Base-by-base conservation (phyloP, 2,113 vertebrate genomes). In the Carassius auratus region DNA sequence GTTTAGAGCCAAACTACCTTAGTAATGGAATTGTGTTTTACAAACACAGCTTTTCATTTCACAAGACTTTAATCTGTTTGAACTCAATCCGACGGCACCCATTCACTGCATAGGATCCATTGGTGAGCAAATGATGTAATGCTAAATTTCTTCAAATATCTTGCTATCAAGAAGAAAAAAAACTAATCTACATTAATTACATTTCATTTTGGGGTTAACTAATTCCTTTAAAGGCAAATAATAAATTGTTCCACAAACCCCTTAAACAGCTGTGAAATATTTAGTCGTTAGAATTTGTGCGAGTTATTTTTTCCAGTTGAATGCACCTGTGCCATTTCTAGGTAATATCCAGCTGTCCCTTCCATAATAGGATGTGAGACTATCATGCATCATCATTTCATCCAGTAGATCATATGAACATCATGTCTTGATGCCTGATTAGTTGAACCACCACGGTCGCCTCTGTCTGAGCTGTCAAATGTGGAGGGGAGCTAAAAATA, bases 401-500 rank as follows among this genome's bases (percentile, higher is more conserved):
- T 81, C 14, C 61, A 48, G 17, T 82, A 21, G 64, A 3, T 55
- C 26, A 23, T 36, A 57, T 9, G 17, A 33, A n/a, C 81, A 78
- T 76, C 50, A 69, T 50, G 13, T 9, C 21, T 81, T 55, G 66
- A 61, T 26, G 50, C 12, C 59, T 83, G 57, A 61, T 74, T 59
- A 59, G 50, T 68, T 69, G n/a, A 50, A 30, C 55, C 33, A 57
- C 57, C 73, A 45, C 66, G 68, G 45, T 30, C 76, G 81, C 52
- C 68, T 87, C 76, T 33, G 83, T 81, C 61, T 36, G 80, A 71
- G 69, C 80, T 86, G 71, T 87, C 76, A 75, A 57, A 77, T 42
- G 50, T 68, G 81, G 77, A 86, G 74, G 13, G 76, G n/a, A 15
- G 90, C 91, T 92, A 91, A 83, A 92, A 91, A 91, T 91, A 91